Base-by-base conservation (phyloP, 2,888 invertebrate species). In the Troilus luridus region DNA sequence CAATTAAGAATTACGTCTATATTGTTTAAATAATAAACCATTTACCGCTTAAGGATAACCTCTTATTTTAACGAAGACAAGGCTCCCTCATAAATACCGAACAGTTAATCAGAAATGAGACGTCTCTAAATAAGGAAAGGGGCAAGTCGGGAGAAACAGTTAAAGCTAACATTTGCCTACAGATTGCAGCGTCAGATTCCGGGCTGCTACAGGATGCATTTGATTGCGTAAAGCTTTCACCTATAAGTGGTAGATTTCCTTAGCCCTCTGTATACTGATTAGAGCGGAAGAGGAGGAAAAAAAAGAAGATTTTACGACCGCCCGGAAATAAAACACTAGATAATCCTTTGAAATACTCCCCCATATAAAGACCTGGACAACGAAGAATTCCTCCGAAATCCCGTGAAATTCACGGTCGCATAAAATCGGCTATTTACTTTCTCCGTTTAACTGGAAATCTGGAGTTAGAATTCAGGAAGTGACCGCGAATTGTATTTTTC, bases 201-300 rank as follows among this genome's bases (percentile, higher is more conserved):
- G 17, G n/a, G n/a, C 56, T 12, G 8, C 56, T 58, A 5, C 85
- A 85, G 85, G 85, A 85, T 85, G 85, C 85, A 85, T 85, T 85
- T 58, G 56, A 85, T 85, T 85, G 85, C 85, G 85, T 58, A 85
- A 85, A 85, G 85, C 85, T 85, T 85, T 85, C 85, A n/a, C 85
- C 85, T 54, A 85, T 85, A 85, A 85, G 85, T 85, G 85, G 85
- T 85, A 85, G 85, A 85, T 85, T 85, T 85, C 85, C 85, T 56
- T 12, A 54, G 85, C 56, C 56, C 21, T 14, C 11, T 21, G 11
- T 58, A n/a, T n/a, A 85, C 56, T 85, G 56, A 85, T 85, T 85
- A 85, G 56, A n/a, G 56, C 81, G 21, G 81, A 81, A 54, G 54
- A 54, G 41, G 77, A 58, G n/a, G n/a, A 7, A 54, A 56, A 41